Base-by-base conservation (phyloP, 1,140 invertebrate species). In the Wasmannia auropunctata region DNA sequence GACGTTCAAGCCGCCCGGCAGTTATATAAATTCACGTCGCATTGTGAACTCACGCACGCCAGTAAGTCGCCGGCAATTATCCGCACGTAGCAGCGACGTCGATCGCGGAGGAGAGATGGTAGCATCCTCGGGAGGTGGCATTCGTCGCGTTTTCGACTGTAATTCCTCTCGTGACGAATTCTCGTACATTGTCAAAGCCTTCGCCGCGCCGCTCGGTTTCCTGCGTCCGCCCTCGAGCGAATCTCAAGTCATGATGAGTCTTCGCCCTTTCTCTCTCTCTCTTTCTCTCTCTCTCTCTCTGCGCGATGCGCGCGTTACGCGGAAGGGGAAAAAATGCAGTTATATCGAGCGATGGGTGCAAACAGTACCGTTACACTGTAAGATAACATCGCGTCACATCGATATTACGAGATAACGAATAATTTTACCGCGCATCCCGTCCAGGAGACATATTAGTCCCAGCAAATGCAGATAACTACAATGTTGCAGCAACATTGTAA, bases 21-120 rank as follows among this genome's bases (percentile, higher is more conserved):
- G 7, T 83, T 83, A 83, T 37, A 37, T 83, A 83, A 83, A 83
- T 83, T 67, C 14, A 25, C 43, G 79, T 83, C 67, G 54, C 67
- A 83, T 80, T 83, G 67, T 60, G 79, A 74, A 74, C 37, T 54
- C 14, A 54, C 46, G 46, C 65, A 58, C n/a, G 65, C 25, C 31
- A 69, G 37, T 14, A 25, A 72, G 43, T 60, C 28, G 25, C 40
- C 37, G 19, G 51, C n/a, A 72, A 83, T 83, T 83, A 83, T 43
- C 67, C n/a, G 67, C 79, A 83, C 79, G 79, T 72, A 72, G 28
- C 6, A n/a, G 34, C 67, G 49, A 81, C 40, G 14, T 70, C 65
- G 77, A 56, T 8, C 28, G 22, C n/a, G 43, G n/a, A 28, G n/a
- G 4, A 14, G 28, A 70, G 40, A 16, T 37, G 43, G 16, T n/a